Evolutionary conservation across 1,140 invertebrate genomes (phyloP).

Genomic region (Drosophila aff.): DNA sequence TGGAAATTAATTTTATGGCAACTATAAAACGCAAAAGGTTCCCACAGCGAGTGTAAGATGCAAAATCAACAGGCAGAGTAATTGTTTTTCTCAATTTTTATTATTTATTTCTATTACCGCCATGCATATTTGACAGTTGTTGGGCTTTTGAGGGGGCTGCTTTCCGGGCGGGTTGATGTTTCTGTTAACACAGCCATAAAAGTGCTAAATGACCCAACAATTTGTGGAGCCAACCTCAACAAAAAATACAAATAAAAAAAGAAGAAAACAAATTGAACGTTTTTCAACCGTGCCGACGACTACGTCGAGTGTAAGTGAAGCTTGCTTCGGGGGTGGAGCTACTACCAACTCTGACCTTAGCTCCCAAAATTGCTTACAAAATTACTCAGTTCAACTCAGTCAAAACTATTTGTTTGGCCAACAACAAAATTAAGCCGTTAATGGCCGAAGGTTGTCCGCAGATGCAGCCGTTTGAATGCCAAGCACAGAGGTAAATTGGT

Average conservation of each 20-base stretch:
- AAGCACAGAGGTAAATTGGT: not conserved
- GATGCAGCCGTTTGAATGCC: constrained; percentile 17
- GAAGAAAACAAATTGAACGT: constrained; percentile 45
- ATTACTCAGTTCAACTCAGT: constrained; percentile 32
- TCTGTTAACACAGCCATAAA: constrained; percentile 71
- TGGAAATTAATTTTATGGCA: constrained; percentile 60
- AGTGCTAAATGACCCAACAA: constrained; percentile 73
- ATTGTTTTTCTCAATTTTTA: constrained; percentile 64
- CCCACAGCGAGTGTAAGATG: constrained; percentile 70
- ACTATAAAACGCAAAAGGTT: constrained; percentile 72
- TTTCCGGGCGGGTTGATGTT: constrained; percentile 11
- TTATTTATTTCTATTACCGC: constrained; percentile 45
- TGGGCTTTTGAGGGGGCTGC: constrained; percentile 4
- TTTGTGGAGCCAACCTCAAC: constrained; percentile 55
- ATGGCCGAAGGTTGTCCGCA: constrained; percentile 49
- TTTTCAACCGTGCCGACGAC: constrained; percentile 38
- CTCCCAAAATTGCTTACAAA: constrained; percentile 58
- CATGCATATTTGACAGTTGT: constrained; percentile 31
- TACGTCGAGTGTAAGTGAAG: constrained; percentile 24
- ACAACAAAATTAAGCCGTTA: constrained; percentile 46
- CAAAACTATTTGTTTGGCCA: constrained; percentile 49
- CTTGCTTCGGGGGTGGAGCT: constrained; percentile 15
- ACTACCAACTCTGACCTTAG: constrained; percentile 64
- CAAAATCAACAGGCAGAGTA: constrained; percentile 70
- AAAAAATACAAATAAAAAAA: constrained; percentile 14